Percentiles rank a stretch among this genome's conserved stretches.
phyloP scores from a whole-genome alignment of 2,888 invertebrate species.

The Agriopis marginaria region DNA sequence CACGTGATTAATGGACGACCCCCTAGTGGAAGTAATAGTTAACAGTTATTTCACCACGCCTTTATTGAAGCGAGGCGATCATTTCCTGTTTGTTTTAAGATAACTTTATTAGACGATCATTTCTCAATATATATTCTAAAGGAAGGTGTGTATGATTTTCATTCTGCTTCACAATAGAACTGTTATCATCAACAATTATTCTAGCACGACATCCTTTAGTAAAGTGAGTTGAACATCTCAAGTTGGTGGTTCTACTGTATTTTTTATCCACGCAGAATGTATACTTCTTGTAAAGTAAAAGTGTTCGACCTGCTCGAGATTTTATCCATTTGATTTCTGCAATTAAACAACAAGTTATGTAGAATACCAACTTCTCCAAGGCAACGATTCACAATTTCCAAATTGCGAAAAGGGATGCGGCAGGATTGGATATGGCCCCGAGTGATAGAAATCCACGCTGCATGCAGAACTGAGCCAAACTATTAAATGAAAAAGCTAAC shows the following conservation, averaged over 20 bases:
- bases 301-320: not conserved
- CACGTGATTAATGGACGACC: no score
- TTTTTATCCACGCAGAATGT: conserved; percentile 21
- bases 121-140: not conserved
- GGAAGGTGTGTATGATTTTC: not conserved
- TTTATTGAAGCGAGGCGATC: no score
- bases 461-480: no score
- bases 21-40: no score
- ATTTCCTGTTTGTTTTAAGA: not conserved
- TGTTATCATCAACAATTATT: not conserved
- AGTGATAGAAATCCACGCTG: no score
- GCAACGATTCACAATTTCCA: no score
- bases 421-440: no score
- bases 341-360: not conserved
- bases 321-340: not conserved
- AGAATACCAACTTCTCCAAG: not conserved
- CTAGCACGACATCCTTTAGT: conserved; percentile 12
- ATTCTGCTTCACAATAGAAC: not conserved
- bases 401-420: no score
- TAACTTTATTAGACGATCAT: not conserved
- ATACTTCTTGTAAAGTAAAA: conserved; percentile 19
- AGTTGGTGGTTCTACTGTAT: conserved; percentile 4
- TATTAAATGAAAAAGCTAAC: no score
- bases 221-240: conserved; percentile 29
- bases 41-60: no score